These are phyloP conservation scores for Dryoscopus gambensis DNA, from an alignment of 2,113 vertebrate genomes.

Conservation along the genomic window DNA sequence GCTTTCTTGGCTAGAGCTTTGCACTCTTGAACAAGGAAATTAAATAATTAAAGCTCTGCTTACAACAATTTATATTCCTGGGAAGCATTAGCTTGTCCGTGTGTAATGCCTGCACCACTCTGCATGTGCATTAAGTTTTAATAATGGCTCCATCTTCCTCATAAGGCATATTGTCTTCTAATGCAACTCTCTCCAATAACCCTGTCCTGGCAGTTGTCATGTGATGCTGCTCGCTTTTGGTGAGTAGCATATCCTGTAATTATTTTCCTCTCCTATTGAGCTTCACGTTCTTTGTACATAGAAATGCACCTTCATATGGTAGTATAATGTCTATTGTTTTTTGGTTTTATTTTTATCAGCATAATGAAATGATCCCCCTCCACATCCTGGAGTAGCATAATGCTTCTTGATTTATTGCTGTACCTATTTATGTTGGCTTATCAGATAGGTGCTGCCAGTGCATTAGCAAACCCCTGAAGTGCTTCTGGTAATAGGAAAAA, in stretches of 20 bases:
- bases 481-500: neutral
- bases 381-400: neutral
- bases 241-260: neutral
- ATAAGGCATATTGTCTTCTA: neutral
- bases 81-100: neutral
- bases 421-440: neutral
- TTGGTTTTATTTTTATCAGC: neutral
- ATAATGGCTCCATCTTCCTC: neutral
- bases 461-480: conserved; percentile 16
- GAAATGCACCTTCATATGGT: neutral
- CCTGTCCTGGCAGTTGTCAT: neutral
- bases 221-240: neutral
- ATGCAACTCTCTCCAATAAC: neutral
- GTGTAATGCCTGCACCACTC: neutral
- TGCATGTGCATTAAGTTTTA: neutral
- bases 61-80: neutral
- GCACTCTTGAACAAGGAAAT: neutral
- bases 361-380: neutral
- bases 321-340: neutral
- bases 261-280: neutral
- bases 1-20: neutral
- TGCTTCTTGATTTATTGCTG: conserved; percentile 30
- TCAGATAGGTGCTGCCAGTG: conserved; percentile 3
- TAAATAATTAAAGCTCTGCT: conserved; percentile 27
- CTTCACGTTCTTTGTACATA: neutral